Evolutionary conservation across 1,140 invertebrate genomes (phyloP).

Genomic region (Camponotus pennsylvanicus): DNA sequence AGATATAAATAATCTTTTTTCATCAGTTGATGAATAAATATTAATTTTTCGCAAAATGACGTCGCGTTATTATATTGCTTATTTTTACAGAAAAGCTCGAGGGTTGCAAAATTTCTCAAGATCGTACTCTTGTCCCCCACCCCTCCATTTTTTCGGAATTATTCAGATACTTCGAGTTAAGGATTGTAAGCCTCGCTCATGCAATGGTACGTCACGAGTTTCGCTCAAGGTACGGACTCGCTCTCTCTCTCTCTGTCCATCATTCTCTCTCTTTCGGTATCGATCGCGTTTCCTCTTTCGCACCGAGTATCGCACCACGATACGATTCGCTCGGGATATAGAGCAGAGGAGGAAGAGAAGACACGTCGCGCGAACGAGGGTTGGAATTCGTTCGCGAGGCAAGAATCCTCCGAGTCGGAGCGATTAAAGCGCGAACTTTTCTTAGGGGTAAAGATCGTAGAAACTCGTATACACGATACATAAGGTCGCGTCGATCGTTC

Average conservation of each 20-base stretch:
- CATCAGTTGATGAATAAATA: not conserved
- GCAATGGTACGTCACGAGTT: slow-evolving; percentile 25
- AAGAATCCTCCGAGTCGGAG: slow-evolving; percentile 24
- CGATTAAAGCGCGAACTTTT: slow-evolving; percentile 41
- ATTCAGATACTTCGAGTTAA: slow-evolving; percentile 29
- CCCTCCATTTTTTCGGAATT: not conserved
- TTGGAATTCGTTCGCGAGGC: slow-evolving; percentile 38
- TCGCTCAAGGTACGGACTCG: slow-evolving; percentile 38
- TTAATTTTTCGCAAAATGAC: not conserved
- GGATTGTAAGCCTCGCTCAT: slow-evolving; percentile 36
- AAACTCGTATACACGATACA: not conserved
- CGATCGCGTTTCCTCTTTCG: slow-evolving; percentile 53
- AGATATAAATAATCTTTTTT: too few relatives aligned
- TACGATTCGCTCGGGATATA: slow-evolving; percentile 45
- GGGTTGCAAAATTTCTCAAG: not conserved
- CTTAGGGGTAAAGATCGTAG: slow-evolving; percentile 7
- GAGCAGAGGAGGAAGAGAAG: slow-evolving; percentile 13
- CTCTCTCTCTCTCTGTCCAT: slow-evolving; percentile 2
- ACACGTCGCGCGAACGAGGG: slow-evolving; percentile 38
- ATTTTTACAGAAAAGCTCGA: too few relatives aligned
- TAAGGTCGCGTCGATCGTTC: not conserved
- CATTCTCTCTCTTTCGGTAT: slow-evolving; percentile 18
- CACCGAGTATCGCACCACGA: slow-evolving; percentile 38
- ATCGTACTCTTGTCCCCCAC: not conserved
- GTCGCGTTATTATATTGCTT: slow-evolving; percentile 4